A percentile compares a stretch with the other conserved stretches of the same genome.
These are phyloP conservation scores for Plutella xylostella DNA, from an alignment of 2,888 invertebrate genomes.

Conservation along the genomic window DNA sequence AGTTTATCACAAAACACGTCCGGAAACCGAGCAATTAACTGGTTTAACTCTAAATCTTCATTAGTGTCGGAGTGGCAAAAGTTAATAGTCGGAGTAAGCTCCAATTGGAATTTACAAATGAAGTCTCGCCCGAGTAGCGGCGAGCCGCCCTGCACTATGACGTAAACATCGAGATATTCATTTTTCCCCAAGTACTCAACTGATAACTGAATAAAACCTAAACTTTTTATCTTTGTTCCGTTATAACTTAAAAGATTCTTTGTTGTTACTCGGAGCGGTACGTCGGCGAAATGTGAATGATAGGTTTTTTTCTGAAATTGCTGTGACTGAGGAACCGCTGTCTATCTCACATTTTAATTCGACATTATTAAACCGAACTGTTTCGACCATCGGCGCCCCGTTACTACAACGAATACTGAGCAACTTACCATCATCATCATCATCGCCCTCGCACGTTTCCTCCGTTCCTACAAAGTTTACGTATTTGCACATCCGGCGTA, in stretches of 20 bases:
- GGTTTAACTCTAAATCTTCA: not conserved
- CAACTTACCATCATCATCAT: slow-evolving; percentile 20
- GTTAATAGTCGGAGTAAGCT: not conserved
- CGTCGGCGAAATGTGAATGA: not conserved
- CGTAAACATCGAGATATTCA: not conserved
- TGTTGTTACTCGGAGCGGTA: not conserved
- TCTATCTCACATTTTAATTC: slow-evolving; percentile 7
- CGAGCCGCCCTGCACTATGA: not conserved
- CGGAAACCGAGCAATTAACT: not conserved
- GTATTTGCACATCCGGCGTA: slow-evolving; percentile 17
- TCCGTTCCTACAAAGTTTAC: slow-evolving; percentile 7
- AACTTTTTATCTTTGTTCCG: not conserved
- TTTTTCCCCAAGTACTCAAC: not conserved
- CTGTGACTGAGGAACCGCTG: slow-evolving; percentile 4
- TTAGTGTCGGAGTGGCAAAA: not conserved
- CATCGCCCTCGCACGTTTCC: slow-evolving; percentile 11
- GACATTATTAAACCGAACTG: slow-evolving; percentile 7
- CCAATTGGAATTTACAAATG: slow-evolving; percentile 6
- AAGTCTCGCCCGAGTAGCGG: slow-evolving; percentile 9
- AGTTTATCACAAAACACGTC: slow-evolving; percentile 5
- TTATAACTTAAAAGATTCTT: not conserved
- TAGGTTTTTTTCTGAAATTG: slow-evolving; percentile 2
- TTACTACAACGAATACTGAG: slow-evolving; percentile 13
- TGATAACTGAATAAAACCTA: not conserved
- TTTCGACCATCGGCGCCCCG: slow-evolving; percentile 17